phyloP scores from a whole-genome alignment of 2,113 vertebrate species.

The Pteropus alecto region DNA sequence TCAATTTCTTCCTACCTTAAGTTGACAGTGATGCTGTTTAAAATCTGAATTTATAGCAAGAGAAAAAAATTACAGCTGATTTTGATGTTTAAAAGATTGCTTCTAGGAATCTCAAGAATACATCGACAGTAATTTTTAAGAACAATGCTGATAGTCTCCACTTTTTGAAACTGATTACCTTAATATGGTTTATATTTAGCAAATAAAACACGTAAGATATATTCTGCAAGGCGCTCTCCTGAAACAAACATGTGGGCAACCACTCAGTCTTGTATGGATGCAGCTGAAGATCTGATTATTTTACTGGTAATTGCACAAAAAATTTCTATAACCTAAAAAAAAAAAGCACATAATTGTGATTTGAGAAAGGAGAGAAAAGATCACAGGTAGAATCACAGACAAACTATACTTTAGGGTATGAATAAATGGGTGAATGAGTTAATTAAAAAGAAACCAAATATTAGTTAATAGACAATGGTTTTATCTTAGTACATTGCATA shows the following conservation, averaged over 20 bases:
- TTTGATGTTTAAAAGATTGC: background rate
- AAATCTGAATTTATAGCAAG: background rate
- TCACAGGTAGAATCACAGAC: background rate
- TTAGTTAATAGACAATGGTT: background rate
- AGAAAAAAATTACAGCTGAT: background rate
- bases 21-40: background rate
- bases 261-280: background rate
- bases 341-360: background rate
- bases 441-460: background rate
- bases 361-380: background rate
- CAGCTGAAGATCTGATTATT: background rate
- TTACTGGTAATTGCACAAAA: background rate
- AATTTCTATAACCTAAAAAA: background rate
- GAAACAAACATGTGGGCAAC: background rate
- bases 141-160: background rate
- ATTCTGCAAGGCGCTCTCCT: background rate
- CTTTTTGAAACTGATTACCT: background rate
- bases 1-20: background rate
- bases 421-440: background rate
- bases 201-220: constrained; percentile 9
- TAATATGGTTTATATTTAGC: constrained; percentile 19
- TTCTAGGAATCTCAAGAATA: background rate
- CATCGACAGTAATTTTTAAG: background rate
- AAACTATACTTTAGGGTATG: background rate
- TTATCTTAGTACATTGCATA: background rate